A percentile compares a stretch with the other conserved stretches of the same genome.
Evolutionary conservation across 2,113 vertebrate species (phyloP).

Genomic region (Riparia riparia): DNA sequence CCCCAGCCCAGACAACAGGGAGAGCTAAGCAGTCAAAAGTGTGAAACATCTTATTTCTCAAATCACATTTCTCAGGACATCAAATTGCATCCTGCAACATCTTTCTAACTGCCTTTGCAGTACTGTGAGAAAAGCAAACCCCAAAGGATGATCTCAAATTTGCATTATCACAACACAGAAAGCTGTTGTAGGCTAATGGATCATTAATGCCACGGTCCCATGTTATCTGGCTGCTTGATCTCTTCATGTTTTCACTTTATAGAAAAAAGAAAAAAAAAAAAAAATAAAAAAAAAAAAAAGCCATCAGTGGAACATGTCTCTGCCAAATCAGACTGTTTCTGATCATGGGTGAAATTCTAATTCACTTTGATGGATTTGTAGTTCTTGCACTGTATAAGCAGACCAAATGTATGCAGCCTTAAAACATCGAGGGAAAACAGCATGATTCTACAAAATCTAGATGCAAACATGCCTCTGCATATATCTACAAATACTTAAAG

Average conservation of each 20-base stretch:
- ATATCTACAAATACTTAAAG: neutral
- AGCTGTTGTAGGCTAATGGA: neutral
- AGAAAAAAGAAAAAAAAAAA: too few relatives aligned
- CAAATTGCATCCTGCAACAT: neutral
- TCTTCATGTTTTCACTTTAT: neutral
- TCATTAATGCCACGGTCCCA: neutral
- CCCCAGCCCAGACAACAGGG: neutral
- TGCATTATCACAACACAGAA: neutral
- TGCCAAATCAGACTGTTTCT: neutral
- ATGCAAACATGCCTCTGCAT: neutral
- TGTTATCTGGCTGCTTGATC: neutral
- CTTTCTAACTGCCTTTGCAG: neutral
- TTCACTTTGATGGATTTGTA: neutral
- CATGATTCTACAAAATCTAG: neutral
- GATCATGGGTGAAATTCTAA: neutral
- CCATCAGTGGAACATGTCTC: neutral
- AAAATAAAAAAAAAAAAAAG: neutral
- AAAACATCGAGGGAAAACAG: neutral
- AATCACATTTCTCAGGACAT: neutral
- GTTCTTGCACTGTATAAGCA: neutral
- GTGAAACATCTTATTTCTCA: neutral
- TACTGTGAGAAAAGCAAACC: neutral
- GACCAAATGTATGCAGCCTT: neutral
- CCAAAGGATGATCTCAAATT: neutral
- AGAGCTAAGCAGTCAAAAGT: neutral